These are phyloP conservation scores for Germaria angustata DNA, from an alignment of 2,888 invertebrate species.

Conservation along the genomic window DNA sequence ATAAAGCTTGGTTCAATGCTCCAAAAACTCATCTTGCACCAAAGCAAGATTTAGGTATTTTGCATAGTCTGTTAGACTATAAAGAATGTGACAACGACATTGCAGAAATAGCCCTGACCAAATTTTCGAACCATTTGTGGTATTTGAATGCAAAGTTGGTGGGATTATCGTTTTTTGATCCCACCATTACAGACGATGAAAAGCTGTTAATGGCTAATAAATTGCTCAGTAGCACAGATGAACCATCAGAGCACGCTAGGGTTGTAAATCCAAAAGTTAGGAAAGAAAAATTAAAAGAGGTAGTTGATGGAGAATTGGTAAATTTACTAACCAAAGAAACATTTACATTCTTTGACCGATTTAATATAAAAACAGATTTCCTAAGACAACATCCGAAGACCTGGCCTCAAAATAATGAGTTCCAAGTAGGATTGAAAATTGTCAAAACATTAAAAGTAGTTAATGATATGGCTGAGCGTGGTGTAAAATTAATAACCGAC, in stretches of 20 bases:
- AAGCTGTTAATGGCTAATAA: constrained; percentile 40
- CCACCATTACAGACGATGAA: constrained; percentile 29
- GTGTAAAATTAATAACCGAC: constrained; percentile 19
- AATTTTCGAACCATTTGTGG: constrained; percentile 3
- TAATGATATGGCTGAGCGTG: constrained; percentile 8
- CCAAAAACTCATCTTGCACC: constrained; percentile 24
- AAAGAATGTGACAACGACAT: background rate
- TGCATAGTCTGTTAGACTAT: constrained; percentile 4
- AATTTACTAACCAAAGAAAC: constrained; percentile 15
- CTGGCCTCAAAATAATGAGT: constrained; percentile 27
- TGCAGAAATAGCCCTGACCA: constrained; percentile 3
- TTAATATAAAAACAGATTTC: constrained; percentile 23
- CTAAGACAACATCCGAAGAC: constrained; percentile 20
- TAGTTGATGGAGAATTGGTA: constrained; percentile 18
- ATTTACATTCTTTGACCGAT: background rate
- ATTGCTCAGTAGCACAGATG: background rate
- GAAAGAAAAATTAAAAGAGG: constrained; percentile 20
- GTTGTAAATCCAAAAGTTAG: background rate
- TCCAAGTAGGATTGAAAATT: constrained; percentile 21
- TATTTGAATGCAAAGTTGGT: constrained; percentile 1
- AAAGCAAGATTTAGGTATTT: constrained; percentile 28
- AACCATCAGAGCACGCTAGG: constrained; percentile 1
- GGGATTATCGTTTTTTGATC: constrained; percentile 4
- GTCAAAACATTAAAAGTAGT: constrained; percentile 20
- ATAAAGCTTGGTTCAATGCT: background rate